Evolutionary conservation across 1,140 invertebrate species (phyloP).

Genomic region (Elysia chlorotica): DNA sequence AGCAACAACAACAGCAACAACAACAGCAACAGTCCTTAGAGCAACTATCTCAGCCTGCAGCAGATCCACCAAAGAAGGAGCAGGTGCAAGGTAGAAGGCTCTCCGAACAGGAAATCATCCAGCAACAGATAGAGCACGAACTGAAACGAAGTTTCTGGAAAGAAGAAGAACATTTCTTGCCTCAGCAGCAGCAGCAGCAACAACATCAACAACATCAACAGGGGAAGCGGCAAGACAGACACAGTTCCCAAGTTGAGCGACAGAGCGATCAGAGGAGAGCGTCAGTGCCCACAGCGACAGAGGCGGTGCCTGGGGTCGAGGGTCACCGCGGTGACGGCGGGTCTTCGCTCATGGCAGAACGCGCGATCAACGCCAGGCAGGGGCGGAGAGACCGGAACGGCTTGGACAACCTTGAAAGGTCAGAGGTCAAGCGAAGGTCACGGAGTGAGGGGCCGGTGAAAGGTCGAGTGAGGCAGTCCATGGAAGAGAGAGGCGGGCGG

Average conservation of each 20-base stretch:
- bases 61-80: conserved; percentile 17
- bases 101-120: neutral
- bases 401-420: conserved; percentile 10
- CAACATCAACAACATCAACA: neutral
- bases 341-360: too few species aligned
- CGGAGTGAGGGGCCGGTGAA: conserved; percentile 49
- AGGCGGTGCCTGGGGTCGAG: too few species aligned
- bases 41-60: conserved; percentile 18
- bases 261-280: conserved; percentile 15
- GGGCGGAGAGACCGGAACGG: conserved; percentile 6
- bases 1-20: neutral
- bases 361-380: conserved; percentile 14
- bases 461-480: conserved; percentile 23
- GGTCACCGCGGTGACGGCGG: too few species aligned
- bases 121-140: neutral
- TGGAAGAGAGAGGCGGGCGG: conserved; percentile 22
- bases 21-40: neutral
- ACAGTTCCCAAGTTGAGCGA: conserved; percentile 20
- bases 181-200: neutral
- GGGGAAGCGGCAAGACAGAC: conserved; percentile 1
- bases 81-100: too few species aligned
- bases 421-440: conserved; percentile 41
- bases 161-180: too few species aligned
- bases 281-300: too few species aligned
- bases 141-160: neutral